Base-by-base conservation (phyloP, 2,797 vertebrate species). In the Tinamus major region DNA sequence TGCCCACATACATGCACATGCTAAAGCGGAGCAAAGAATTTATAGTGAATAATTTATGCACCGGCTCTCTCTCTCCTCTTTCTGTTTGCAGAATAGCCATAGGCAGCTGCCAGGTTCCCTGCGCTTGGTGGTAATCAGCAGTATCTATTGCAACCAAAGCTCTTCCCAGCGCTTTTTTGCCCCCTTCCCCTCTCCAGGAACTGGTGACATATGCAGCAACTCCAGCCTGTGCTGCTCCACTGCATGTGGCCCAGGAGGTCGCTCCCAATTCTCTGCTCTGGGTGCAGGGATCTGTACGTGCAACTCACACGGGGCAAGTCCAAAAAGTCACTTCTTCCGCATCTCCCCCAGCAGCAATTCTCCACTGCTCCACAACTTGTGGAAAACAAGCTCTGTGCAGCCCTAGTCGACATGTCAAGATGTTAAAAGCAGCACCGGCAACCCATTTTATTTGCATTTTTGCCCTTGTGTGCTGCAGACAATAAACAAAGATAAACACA, bases 101-200 rank as follows among this genome's bases (percentile, higher is more conserved):
- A 8, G 35, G 0, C 27, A 24, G 48, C 68, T 15, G 0, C 26
- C 26, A 2, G 26, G 68, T n/a, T 70, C 49, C 41, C 0, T 0
- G 53, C 17, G 63, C 74, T 71, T 2, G 4, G 26, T 29, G 10
- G 71, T 82, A 8, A 33, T 9, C 29, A 23, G 31, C 2, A 1
- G 24, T 3, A n/a, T 1, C 24, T 4, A 1, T 2, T 3, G 44
- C n/a, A 6, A 7, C 8, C 0, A 0, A 31, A 41, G 1, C 20
- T 67, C 84, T 71, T 23, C 61, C 71, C 63, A 6, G 1, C 42
- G 44, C 37, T 2, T 56, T 42, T 29, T 13, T 59, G 19, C 31
- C 37, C 55, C 24, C 20, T 17, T 35, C 6, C 8, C 65, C 65
- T 68, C 49, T 39, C 71, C 1, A 0, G 78, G 35, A n/a, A 26